These are phyloP conservation scores for Acrobeloides nanus DNA, from an alignment of 2,888 invertebrate genomes.

Conservation along the genomic window DNA sequence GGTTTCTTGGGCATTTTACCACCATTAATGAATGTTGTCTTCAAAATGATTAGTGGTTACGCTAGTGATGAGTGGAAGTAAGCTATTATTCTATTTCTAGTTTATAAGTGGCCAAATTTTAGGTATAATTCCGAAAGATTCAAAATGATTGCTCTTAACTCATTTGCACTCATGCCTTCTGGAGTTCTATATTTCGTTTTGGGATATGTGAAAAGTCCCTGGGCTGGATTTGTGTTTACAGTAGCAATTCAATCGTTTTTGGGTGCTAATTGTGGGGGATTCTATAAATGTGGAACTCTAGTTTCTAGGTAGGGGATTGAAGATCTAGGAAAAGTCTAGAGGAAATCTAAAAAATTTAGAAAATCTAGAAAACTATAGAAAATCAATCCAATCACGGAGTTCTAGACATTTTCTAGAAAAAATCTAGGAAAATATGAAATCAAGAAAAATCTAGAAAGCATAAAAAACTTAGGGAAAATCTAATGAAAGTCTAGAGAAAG, in stretches of 20 bases:
- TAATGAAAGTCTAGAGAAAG: background rate
- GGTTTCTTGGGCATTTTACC: slow-evolving; percentile 27
- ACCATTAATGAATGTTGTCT: slow-evolving; percentile 28
- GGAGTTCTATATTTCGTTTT: slow-evolving; percentile 22
- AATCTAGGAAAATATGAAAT: too few relatives aligned
- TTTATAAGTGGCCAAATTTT: too few relatives aligned
- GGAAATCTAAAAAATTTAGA: too few relatives aligned
- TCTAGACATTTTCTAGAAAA: too few relatives aligned
- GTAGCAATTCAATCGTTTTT: slow-evolving; percentile 14
- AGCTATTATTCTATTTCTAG: too few relatives aligned
- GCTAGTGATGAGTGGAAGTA: slow-evolving; percentile 18
- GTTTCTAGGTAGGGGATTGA: slow-evolving; percentile 17
- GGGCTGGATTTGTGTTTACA: slow-evolving; percentile 9
- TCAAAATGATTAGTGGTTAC: slow-evolving; percentile 37
- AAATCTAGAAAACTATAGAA: too few relatives aligned
- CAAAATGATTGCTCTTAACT: slow-evolving; percentile 47
- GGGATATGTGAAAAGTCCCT: slow-evolving; percentile 27
- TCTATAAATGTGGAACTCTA: slow-evolving; percentile 27
- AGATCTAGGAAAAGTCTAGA: too few relatives aligned
- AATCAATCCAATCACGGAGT: too few relatives aligned
- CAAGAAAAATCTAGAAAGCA: too few relatives aligned
- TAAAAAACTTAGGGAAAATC: too few relatives aligned
- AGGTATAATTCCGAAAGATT: slow-evolving; percentile 38
- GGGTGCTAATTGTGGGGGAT: slow-evolving; percentile 19
- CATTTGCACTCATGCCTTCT: slow-evolving; percentile 36